phyloP scores from a whole-genome alignment of 2,797 vertebrate genomes.

The Limnodromus scolopaceus region DNA sequence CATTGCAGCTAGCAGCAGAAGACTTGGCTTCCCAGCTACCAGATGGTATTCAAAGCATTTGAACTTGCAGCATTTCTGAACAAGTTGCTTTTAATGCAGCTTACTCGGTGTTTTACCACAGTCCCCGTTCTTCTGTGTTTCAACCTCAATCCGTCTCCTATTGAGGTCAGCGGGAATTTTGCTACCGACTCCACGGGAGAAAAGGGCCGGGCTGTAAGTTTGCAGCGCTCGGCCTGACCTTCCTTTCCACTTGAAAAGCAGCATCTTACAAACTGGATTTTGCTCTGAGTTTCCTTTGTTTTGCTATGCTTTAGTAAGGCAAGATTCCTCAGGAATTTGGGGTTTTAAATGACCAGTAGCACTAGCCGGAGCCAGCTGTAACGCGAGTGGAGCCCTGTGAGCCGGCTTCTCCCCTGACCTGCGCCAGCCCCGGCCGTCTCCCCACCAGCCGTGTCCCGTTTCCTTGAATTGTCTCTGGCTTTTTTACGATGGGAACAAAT shows the following conservation, averaged over 20 bases:
- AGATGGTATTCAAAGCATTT: conserved; percentile 46
- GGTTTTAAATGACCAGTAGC: neutral
- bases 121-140: neutral
- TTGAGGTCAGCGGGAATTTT: neutral
- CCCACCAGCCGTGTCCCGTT: neutral
- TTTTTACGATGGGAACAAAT: conserved; percentile 10
- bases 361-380: neutral
- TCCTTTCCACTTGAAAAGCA: neutral
- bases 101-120: neutral
- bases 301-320: neutral
- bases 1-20: neutral
- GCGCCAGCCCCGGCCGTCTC: accelerated
- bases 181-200: neutral
- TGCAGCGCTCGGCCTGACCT: neutral
- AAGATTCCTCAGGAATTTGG: neutral
- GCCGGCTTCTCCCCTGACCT: neutral
- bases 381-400: neutral
- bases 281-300: neutral
- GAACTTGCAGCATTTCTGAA: conserved; percentile 37
- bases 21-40: neutral
- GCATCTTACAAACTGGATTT: neutral
- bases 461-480: conserved; percentile 22
- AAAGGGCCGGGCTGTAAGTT: neutral
- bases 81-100: conserved; percentile 15
- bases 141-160: neutral